Conservation (phyloP, 64 coral and sea anemone species). For the Montipora capricornis region DNA sequence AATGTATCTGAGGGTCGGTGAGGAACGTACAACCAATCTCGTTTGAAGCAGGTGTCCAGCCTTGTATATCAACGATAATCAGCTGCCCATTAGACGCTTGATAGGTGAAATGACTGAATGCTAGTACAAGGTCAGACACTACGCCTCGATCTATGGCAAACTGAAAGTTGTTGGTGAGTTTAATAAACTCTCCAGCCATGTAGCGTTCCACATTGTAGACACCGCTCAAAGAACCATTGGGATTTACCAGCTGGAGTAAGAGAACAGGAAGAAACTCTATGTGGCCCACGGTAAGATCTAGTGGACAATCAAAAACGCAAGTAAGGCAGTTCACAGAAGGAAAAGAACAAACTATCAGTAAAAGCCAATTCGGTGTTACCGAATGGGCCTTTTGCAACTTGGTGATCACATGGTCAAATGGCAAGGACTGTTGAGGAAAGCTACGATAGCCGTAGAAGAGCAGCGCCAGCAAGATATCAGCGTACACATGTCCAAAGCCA, state of each 20-base stretch:
- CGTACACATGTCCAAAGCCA: too few relatives aligned
- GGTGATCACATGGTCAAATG: too few relatives aligned
- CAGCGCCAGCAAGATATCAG: too few relatives aligned
- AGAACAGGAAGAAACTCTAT: slow-evolving; percentile 96
- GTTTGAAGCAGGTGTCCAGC: slow-evolving; percentile 75
- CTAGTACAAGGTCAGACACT: slow-evolving; percentile 78
- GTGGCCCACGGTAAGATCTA: slow-evolving; percentile 73
- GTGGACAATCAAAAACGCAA: background rate
- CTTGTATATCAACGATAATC: slow-evolving; percentile 93
- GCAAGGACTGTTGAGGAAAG: too few relatives aligned
- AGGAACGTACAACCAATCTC: slow-evolving; percentile 85
- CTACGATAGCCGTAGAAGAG: too few relatives aligned
- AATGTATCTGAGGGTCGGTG: slow-evolving; percentile 98
- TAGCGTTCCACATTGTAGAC: slow-evolving; percentile 95
- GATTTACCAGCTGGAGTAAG: slow-evolving; percentile 72
- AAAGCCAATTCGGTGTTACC: too few relatives aligned
- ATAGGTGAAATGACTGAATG: slow-evolving; percentile 94
- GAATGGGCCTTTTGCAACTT: too few relatives aligned
- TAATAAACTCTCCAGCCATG: slow-evolving; percentile 94
- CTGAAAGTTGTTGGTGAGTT: slow-evolving; percentile 90
- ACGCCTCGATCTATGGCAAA: slow-evolving; percentile 41
- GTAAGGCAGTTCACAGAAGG: too few relatives aligned
- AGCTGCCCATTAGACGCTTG: slow-evolving; percentile 76
- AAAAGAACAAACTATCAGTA: background rate
- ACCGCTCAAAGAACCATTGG: slow-evolving; percentile 24